These are phyloP conservation scores for Microtus montanus DNA, from an alignment of 2,113 vertebrate genomes.

Conservation along the genomic window DNA sequence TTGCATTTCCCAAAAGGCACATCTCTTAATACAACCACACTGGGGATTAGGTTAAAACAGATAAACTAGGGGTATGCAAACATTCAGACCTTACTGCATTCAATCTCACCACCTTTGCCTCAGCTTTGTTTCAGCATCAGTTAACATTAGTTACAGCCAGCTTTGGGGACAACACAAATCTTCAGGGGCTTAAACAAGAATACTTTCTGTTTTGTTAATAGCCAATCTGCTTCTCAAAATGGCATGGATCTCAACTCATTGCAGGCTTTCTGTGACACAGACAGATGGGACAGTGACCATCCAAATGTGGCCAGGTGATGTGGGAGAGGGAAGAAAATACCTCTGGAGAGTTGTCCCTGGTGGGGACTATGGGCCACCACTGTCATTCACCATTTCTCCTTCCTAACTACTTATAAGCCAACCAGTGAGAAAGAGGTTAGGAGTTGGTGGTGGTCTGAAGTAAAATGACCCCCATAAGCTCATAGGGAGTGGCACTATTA, in stretches of 20 bases:
- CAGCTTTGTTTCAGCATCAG: neutral
- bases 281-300: neutral
- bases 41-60: neutral
- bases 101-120: neutral
- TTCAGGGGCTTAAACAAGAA: neutral
- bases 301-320: neutral
- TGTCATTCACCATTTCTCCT: neutral
- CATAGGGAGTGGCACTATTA: neutral
- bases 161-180: neutral
- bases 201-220: rapidly evolving
- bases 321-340: neutral
- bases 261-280: neutral
- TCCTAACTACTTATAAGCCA: neutral
- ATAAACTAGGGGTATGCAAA: neutral
- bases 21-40: neutral
- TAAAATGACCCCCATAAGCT: neutral
- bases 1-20: neutral
- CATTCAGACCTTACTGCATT: neutral
- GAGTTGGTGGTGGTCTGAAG: neutral
- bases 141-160: neutral
- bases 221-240: neutral
- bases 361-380: neutral
- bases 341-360: neutral
- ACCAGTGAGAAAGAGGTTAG: neutral
- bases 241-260: neutral